A percentile compares a stretch with the other conserved stretches of the same genome.
These are phyloP conservation scores for Adelphocoris suturalis DNA, from an alignment of 2,888 invertebrate species.

Conservation along the genomic window DNA sequence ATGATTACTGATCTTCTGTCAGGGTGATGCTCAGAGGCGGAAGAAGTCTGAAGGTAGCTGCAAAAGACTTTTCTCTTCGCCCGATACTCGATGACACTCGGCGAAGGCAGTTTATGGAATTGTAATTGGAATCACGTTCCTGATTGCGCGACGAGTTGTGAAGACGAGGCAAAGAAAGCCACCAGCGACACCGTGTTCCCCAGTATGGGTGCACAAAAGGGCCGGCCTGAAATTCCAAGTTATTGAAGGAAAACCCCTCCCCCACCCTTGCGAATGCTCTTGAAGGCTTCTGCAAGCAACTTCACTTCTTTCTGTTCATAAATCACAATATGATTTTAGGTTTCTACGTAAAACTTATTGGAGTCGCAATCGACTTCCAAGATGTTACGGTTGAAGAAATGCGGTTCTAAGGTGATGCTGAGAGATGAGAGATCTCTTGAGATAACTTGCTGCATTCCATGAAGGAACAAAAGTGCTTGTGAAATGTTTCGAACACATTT, in stretches of 20 bases:
- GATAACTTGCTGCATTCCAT: too few relatives aligned
- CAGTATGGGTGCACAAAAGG: slow-evolving; percentile 62
- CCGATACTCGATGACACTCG: slow-evolving; percentile 46
- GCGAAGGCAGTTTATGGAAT: slow-evolving; percentile 67
- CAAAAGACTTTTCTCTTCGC: neutral
- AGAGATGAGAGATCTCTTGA: too few relatives aligned
- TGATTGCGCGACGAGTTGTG: slow-evolving; percentile 68
- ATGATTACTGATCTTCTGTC: neutral
- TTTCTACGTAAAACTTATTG: slow-evolving; percentile 2
- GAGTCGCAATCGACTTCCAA: neutral
- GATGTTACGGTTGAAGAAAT: neutral
- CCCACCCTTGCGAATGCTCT: neutral
- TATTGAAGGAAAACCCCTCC: slow-evolving; percentile 63
- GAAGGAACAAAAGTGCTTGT: too few relatives aligned
- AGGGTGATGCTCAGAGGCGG: neutral
- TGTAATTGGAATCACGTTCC: slow-evolving; percentile 71
- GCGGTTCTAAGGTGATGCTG: too few relatives aligned
- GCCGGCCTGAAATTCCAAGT: slow-evolving; percentile 67
- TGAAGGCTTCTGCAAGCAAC: neutral
- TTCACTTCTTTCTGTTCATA: neutral
- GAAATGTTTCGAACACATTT: too few relatives aligned
- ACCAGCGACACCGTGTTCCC: slow-evolving; percentile 63
- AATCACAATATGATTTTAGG: slow-evolving; percentile 55
- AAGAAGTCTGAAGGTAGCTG: neutral
- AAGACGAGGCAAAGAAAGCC: slow-evolving; percentile 62